phyloP scores from a whole-genome alignment of 2,888 invertebrate species.

The Salpingus planirostris region DNA sequence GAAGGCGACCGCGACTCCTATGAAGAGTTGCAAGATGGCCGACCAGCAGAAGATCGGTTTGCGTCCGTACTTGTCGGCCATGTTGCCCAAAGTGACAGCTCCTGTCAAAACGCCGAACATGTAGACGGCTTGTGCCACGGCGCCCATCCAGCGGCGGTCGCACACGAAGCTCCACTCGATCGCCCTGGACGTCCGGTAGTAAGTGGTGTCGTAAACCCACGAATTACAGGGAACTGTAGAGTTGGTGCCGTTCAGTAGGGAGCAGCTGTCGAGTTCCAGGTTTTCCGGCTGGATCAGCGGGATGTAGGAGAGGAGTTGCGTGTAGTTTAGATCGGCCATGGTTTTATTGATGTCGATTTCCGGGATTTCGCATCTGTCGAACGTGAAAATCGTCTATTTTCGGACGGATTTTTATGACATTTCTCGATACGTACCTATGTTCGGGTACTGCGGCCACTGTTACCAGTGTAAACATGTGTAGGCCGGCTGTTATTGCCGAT shows the following conservation, averaged over 20 bases:
- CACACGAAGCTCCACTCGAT: slow-evolving; percentile 83
- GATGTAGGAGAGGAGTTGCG: slow-evolving; percentile 47
- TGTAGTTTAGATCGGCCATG: slow-evolving; percentile 42
- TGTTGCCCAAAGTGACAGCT: slow-evolving; percentile 64
- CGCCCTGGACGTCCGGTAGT: slow-evolving; percentile 61
- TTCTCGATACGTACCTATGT: too few species aligned
- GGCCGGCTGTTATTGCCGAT: slow-evolving; percentile 68
- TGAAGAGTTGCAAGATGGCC: slow-evolving; percentile 61
- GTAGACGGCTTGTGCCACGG: slow-evolving; percentile 65
- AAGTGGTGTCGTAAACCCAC: slow-evolving; percentile 67
- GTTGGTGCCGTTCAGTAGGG: slow-evolving; percentile 41
- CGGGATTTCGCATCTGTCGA: slow-evolving; percentile 48
- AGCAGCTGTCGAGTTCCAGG: slow-evolving; percentile 57
- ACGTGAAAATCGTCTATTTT: slow-evolving; percentile 1
- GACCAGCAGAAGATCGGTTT: slow-evolving; percentile 73
- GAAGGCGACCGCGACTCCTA: slow-evolving; percentile 60
- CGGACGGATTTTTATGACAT: too few species aligned
- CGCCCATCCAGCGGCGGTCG: slow-evolving; percentile 67
- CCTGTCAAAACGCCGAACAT: slow-evolving; percentile 81
- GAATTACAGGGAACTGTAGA: slow-evolving; percentile 41
- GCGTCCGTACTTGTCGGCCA: slow-evolving; percentile 69
- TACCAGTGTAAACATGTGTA: slow-evolving; percentile 73
- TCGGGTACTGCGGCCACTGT: slow-evolving; percentile 75
- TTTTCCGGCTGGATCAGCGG: slow-evolving; percentile 45
- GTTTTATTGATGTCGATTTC: slow-evolving; percentile 48